A percentile compares a stretch with the other conserved stretches of the same genome.
Conservation (phyloP, 2,888 invertebrate genomes). For the Schrankia costaestrigalis region DNA sequence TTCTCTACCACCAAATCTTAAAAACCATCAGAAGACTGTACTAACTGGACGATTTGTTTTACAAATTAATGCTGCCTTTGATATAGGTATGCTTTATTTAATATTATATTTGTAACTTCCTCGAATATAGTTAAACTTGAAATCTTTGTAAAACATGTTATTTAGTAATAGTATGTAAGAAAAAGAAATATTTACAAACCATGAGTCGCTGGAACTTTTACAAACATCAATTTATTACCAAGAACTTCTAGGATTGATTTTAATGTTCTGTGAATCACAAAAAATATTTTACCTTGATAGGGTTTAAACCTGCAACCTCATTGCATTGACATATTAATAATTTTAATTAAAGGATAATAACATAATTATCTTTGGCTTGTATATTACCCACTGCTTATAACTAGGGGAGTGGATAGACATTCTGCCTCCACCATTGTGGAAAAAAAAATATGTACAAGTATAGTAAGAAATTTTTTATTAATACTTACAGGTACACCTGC, state of each 20-base stretch:
- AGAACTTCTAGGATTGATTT: too few relatives aligned
- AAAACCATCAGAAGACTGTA: conserved; percentile 59
- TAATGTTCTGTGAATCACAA: too few relatives aligned
- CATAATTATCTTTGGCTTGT: neutral
- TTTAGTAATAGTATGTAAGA: neutral
- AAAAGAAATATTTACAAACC: too few relatives aligned
- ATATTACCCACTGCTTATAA: neutral
- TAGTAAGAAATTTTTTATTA: neutral
- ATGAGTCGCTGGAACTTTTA: too few relatives aligned
- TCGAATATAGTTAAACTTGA: neutral
- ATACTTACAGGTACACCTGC: conserved; percentile 66
- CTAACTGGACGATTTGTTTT: conserved; percentile 80
- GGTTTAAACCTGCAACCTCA: too few relatives aligned
- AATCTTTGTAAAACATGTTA: neutral
- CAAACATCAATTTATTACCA: too few relatives aligned
- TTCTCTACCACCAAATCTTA: conserved; percentile 80
- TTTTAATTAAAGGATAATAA: neutral
- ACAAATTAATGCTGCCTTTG: conserved; percentile 82
- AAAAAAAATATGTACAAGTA: neutral
- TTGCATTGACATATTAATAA: too few relatives aligned
- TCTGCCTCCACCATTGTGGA: neutral
- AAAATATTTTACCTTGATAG: too few relatives aligned
- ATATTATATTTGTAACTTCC: neutral
- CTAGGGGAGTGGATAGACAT: neutral
- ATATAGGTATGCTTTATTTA: conserved; percentile 74